Base-by-base conservation (phyloP, 2,113 vertebrate genomes). In the Micromys minutus region DNA sequence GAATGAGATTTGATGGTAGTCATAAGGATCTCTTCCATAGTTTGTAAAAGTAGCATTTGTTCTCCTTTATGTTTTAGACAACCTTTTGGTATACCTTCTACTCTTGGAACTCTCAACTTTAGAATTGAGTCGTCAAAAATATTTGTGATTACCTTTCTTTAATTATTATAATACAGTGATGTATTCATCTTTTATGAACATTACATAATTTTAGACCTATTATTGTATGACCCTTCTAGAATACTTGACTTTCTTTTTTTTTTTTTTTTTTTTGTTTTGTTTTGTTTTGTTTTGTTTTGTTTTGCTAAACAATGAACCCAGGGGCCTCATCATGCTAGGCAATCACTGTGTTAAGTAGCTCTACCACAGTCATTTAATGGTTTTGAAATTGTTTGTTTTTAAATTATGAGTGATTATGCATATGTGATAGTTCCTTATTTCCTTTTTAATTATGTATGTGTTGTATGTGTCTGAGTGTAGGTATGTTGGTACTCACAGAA, bases 31-130 rank as follows among this genome's bases (percentile, higher is more conserved):
- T 15, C 47, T 45, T 59, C 71, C 34, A 57, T 22, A 72, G 31
- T 94, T 89, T 67, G 50, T 31, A 92, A 72, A 94, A 92, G n/a
- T 47, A 85, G 42, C n/a, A n/a, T n/a, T n/a, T 94, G 2, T 57
- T 88, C 39, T 80, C 92, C 12, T 81, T 67, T 86, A 61, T 61
- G n/a, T 97, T 7, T 21, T 96, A 5, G 69, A 36, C 16, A 71
- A 42, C 13, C 22, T 95, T 95, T 95, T 52, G 90, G 89, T 34
- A 36, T 84, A 7, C 12, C 55, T 45, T 95, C 24, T 17, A 55
- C 8, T 84, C 71, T 80, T 57, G 19, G 75, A 86, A 72, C n/a
- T 42, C 7, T 93, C 74, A 87, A 63, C 55, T 19, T 80, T 94
- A 91, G 16, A 91, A 87, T 39, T 63, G 12, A 83, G 2, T 88